These are phyloP conservation scores for Sturnira hondurensis DNA, from an alignment of 2,113 vertebrate species.

Conservation along the genomic window DNA sequence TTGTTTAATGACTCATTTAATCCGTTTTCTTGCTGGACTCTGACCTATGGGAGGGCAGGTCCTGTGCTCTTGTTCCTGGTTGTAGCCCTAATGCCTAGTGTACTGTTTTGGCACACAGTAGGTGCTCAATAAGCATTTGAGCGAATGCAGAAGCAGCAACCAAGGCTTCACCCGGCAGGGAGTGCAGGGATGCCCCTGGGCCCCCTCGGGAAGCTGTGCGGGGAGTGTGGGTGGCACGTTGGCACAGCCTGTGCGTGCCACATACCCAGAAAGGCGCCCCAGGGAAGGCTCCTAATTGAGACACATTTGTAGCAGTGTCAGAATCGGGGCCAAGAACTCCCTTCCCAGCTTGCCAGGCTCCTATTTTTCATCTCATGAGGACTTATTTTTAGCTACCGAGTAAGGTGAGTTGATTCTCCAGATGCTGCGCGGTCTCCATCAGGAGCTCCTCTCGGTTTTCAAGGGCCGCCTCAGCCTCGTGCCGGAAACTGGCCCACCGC, in stretches of 20 bases:
- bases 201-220: not conserved
- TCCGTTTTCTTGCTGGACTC: not conserved
- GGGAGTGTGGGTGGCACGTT: not conserved
- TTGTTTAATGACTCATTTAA: not conserved
- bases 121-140: not conserved
- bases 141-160: not conserved
- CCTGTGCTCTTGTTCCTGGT: not conserved
- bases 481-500: conserved; percentile 87
- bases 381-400: conserved; percentile 83
- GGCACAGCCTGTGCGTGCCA: not conserved
- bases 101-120: not conserved
- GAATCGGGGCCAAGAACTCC: conserved; percentile 49
- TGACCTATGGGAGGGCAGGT: not conserved
- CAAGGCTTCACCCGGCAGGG: not conserved
- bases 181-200: not conserved
- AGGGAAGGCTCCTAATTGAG: conserved; percentile 55
- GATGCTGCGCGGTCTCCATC: conserved; percentile 81
- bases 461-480: conserved; percentile 87
- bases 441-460: conserved; percentile 86
- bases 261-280: conserved; percentile 36
- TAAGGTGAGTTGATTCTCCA: conserved; percentile 88
- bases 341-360: conserved; percentile 20
- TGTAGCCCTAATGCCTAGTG: not conserved
- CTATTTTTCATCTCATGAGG: not conserved
- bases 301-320: conserved; percentile 33